phyloP scores from a whole-genome alignment of 2,888 invertebrate genomes.

The Drosophila stalkeri region DNA sequence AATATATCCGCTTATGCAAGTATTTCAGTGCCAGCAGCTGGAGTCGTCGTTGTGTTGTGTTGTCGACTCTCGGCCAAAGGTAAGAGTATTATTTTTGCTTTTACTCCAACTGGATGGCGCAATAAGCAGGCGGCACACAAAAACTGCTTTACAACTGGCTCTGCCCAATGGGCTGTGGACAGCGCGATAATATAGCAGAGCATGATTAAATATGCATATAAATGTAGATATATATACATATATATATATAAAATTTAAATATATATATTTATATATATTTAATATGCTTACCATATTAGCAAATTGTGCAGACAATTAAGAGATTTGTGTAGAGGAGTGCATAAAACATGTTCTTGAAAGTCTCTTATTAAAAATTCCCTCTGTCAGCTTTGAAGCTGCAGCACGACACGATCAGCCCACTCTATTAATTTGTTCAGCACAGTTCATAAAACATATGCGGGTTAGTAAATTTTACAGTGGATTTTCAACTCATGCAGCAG shows the following conservation, averaged over 20 bases:
- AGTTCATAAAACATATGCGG: conserved; percentile 62
- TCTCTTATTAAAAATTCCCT: conserved; percentile 16
- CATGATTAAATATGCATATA: neutral
- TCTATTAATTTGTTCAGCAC: conserved; percentile 1
- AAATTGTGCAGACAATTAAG: neutral
- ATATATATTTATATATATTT: neutral
- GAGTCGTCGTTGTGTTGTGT: neutral
- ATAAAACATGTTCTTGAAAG: neutral
- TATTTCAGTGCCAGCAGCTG: conserved; percentile 9
- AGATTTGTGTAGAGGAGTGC: neutral
- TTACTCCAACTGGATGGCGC: conserved; percentile 14
- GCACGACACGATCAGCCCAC: conserved; percentile 8
- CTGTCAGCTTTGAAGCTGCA: neutral
- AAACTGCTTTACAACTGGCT: neutral
- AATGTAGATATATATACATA: neutral
- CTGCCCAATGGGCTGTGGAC: conserved; percentile 8
- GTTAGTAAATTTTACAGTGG: conserved; percentile 71
- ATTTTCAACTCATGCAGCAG: conserved; percentile 40
- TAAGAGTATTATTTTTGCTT: conserved; percentile 28
- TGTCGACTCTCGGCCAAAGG: conserved; percentile 4
- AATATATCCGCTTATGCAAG: conserved; percentile 33
- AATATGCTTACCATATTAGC: neutral
- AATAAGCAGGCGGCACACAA: neutral
- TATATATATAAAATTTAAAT: neutral
- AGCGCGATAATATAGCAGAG: neutral